These are phyloP conservation scores for Xestobium rufovillosum DNA, from an alignment of 2,888 invertebrate species.

Conservation along the genomic window DNA sequence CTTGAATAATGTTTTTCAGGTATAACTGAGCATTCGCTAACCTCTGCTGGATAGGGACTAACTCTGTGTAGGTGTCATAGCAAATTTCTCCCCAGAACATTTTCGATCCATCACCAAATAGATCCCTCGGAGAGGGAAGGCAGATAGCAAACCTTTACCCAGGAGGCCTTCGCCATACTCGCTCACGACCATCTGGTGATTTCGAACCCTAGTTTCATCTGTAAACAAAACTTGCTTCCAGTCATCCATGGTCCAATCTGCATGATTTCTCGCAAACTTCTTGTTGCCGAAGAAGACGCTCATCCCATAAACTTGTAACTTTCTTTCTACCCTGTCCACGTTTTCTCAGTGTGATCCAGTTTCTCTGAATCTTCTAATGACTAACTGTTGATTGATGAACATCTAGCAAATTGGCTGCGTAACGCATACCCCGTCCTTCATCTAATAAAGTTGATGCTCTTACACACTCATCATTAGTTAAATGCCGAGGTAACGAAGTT, in stretches of 20 bases:
- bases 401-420: too few species aligned
- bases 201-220: neutral
- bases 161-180: neutral
- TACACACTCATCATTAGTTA: too few species aligned
- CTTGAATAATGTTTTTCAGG: too few species aligned
- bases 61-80: constrained; percentile 6
- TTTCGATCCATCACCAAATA: constrained; percentile 4
- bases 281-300: too few species aligned
- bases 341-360: too few species aligned
- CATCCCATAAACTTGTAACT: too few species aligned
- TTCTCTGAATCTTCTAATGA: too few species aligned
- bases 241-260: neutral
- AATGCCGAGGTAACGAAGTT: too few species aligned
- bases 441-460: too few species aligned
- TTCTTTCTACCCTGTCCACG: too few species aligned
- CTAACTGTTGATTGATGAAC: too few species aligned
- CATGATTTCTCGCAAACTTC: neutral
- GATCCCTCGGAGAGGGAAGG: neutral
- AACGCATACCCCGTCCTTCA: too few species aligned
- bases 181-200: constrained; percentile 1
- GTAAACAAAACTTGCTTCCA: constrained; percentile 3
- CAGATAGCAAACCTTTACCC: constrained; percentile 4
- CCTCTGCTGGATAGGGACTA: constrained; percentile 5
- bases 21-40: constrained; percentile 1
- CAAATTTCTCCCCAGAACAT: constrained; percentile 8